Conservation (phyloP, 2,113 vertebrate genomes). For the Muntiacus reevesi region DNA sequence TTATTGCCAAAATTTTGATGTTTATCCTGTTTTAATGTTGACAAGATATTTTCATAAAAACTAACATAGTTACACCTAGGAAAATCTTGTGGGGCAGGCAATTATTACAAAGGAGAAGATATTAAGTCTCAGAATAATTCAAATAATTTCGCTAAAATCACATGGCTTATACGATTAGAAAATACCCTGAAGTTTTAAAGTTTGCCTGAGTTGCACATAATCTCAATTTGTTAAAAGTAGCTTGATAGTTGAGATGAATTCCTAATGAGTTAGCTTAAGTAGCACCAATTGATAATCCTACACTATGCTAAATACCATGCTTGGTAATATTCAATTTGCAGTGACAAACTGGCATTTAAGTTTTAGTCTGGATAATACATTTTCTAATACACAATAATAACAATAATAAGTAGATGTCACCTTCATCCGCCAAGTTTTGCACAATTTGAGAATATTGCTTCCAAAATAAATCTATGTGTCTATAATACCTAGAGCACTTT, state of each 20-base stretch:
- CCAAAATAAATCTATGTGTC: background rate
- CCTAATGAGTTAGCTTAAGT: background rate
- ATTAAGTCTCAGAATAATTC: background rate
- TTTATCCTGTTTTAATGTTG: background rate
- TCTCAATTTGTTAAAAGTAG: background rate
- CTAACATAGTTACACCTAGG: background rate
- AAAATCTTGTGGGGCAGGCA: background rate
- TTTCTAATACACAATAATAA: background rate
- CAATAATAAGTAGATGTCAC: background rate
- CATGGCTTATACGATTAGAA: background rate
- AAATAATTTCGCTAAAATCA: background rate
- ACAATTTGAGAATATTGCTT: background rate
- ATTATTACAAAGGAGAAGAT: background rate
- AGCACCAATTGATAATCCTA: background rate
- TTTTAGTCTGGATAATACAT: background rate
- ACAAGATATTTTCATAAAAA: background rate
- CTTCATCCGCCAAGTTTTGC: background rate
- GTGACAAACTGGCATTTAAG: background rate
- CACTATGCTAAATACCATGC: background rate
- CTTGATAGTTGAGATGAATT: background rate
- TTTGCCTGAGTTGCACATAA: background rate
- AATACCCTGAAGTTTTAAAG: background rate
- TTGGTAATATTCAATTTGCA: background rate
- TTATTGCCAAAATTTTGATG: background rate
- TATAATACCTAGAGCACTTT: background rate